Evolutionary conservation across 2,113 vertebrate genomes (phyloP).

Genomic region (Clarias batrachus): DNA sequence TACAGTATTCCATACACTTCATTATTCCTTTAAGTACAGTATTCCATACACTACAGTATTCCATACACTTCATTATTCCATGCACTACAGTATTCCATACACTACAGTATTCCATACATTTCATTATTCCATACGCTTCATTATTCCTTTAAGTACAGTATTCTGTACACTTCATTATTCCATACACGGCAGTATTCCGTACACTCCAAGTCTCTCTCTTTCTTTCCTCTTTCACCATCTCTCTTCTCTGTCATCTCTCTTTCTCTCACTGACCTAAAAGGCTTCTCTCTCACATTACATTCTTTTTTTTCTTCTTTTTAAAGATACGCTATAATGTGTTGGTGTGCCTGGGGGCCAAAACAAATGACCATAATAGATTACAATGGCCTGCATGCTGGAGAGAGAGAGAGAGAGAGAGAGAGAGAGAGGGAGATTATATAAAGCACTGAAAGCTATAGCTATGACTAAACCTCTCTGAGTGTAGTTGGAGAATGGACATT

Average conservation of each 20-base stretch:
- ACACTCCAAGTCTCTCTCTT: slow-evolving; percentile 43
- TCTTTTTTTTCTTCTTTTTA: background rate
- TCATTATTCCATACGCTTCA: background rate
- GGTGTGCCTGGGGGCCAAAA: slow-evolving; percentile 43
- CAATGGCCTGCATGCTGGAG: slow-evolving; percentile 11
- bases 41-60: no score
- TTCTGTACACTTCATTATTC: background rate
- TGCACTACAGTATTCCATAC: background rate
- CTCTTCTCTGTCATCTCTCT: slow-evolving; percentile 24
- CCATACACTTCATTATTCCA: background rate
- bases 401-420: slow-evolving; percentile 26
- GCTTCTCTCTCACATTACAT: slow-evolving; percentile 18
- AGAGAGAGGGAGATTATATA: background rate
- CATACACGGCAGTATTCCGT: background rate
- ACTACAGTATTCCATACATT: background rate
- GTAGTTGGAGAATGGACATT: slow-evolving; percentile 11
- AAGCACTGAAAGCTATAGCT: slow-evolving; percentile 8
- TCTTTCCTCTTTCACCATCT: slow-evolving; percentile 50
- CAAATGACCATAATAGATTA: slow-evolving; percentile 49
- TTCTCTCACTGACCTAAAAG: slow-evolving; percentile 42
- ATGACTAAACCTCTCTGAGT: slow-evolving; percentile 15
- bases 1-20: background rate
- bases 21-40: no score
- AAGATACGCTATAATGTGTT: slow-evolving; percentile 40
- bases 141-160: background rate